Evolutionary conservation across 37 sponge, comb jelly and placozoan genomes (phyloP).

Genomic region (Eunapius fragilis): DNA sequence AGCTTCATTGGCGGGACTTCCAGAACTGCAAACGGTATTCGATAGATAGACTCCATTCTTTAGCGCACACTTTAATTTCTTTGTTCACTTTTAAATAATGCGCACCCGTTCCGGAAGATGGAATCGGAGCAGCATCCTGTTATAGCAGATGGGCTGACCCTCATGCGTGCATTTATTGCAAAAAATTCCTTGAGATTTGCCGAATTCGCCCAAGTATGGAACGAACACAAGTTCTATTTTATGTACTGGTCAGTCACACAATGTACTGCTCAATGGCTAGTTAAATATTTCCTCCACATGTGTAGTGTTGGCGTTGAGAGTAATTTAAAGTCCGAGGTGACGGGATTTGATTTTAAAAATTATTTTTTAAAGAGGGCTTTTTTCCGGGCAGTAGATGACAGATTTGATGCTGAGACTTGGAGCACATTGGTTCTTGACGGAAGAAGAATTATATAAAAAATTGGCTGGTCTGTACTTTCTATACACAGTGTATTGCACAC

Average conservation of each 20-base stretch:
- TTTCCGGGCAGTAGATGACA: not conserved
- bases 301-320: not conserved
- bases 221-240: not conserved
- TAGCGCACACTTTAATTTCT: not conserved
- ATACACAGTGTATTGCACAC: constrained; percentile 6
- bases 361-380: not conserved
- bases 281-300: not conserved
- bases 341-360: not conserved
- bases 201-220: not conserved
- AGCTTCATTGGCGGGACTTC: constrained; percentile 86
- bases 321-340: not conserved
- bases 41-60: constrained; percentile 55
- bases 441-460: not conserved
- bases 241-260: not conserved
- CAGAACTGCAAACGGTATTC: constrained; percentile 63
- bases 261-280: too few relatives aligned
- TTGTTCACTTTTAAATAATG: not conserved
- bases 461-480: constrained; percentile 19
- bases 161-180: not conserved
- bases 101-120: not conserved
- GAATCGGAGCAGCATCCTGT: not conserved
- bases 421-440: not conserved
- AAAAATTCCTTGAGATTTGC: not conserved
- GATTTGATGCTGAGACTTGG: not conserved
- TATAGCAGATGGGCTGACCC: not conserved